Base-by-base conservation (phyloP, 2,113 vertebrate genomes). In the Ptychochromis oligacanthus region DNA sequence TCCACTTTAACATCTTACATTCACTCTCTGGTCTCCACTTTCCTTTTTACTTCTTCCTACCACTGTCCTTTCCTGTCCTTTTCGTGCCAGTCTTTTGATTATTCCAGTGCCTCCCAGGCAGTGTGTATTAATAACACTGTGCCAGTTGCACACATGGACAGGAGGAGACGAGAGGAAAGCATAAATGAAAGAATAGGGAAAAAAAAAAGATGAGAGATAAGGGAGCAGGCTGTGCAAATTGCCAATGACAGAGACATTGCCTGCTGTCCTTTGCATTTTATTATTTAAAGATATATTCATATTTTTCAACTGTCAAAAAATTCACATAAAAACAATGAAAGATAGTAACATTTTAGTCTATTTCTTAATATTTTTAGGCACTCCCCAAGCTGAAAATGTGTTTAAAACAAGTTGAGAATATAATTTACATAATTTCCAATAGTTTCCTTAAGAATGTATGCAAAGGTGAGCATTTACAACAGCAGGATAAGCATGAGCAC, bases 101-200 rank as follows among this genome's bases (percentile, higher is more conserved):
- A 80, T 79, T 76, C 28, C 9, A 15, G 54, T 60, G 64, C 76
- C 81, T 90, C 60, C 58, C 57, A 83, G 83, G 54, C 65, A 46
- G 43, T 40, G 22, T 82, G 65, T 88, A 81, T 75, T 76, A 83
- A 89, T 87, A 80, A 88, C 54, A 81, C 62, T 9, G 14, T 65
- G 52, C 52, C 56, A 79, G 74, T 83, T 85, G 60, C 75, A 65
- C 59, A 52, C 76, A 75, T 43, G 28, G 34, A 76, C 12, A 59
- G 13, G 2, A 17, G 26, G 28, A 26, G 22, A 72, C 3, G n/a
- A 28, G 22, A 75, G 2, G 49, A 24, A 31, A 55, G 34, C 5
- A 1, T 8, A 22, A 76, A 79, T 55, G 20, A 43, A 70, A 70
- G 11, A 34, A 7, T 10, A 46, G 12, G n/a, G n/a, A n/a, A 17